Percentiles rank a stretch among this genome's conserved stretches.
phyloP scores from a whole-genome alignment of 1,140 invertebrate genomes.

The Mizuhopecten yessoensis region DNA sequence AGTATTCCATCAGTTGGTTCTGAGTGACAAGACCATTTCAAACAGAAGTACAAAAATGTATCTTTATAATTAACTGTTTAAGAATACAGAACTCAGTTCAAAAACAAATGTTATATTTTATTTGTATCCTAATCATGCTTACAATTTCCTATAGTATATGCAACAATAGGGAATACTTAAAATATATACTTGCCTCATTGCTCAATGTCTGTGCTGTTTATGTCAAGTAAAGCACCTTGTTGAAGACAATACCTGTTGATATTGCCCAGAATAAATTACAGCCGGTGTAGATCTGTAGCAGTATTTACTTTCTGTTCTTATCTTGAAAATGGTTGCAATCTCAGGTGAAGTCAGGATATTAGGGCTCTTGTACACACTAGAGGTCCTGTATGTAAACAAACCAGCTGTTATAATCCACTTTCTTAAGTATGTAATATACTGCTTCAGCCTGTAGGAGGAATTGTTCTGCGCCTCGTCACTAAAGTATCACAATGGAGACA shows the following conservation, averaged over 20 bases:
- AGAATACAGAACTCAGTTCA: too few relatives aligned
- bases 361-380: constrained; percentile 12
- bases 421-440: neutral
- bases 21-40: too few relatives aligned
- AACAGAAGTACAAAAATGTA: too few relatives aligned
- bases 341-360: constrained; percentile 27
- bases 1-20: too few relatives aligned
- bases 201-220: neutral
- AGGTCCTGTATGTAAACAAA: constrained; percentile 33
- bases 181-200: neutral
- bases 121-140: too few relatives aligned
- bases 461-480: neutral
- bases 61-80: too few relatives aligned
- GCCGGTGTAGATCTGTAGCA: neutral
- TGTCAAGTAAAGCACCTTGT: neutral
- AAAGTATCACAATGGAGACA: neutral
- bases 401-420: neutral
- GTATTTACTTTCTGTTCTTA: neutral
- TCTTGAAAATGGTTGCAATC: neutral
- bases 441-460: neutral
- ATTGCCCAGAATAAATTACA: neutral
- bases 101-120: too few relatives aligned
- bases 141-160: too few relatives aligned
- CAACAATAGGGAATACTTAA: too few relatives aligned
- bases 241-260: neutral